Evolutionary conservation across 2,888 invertebrate genomes (phyloP).

Genomic region (Cerastis rubricosa): DNA sequence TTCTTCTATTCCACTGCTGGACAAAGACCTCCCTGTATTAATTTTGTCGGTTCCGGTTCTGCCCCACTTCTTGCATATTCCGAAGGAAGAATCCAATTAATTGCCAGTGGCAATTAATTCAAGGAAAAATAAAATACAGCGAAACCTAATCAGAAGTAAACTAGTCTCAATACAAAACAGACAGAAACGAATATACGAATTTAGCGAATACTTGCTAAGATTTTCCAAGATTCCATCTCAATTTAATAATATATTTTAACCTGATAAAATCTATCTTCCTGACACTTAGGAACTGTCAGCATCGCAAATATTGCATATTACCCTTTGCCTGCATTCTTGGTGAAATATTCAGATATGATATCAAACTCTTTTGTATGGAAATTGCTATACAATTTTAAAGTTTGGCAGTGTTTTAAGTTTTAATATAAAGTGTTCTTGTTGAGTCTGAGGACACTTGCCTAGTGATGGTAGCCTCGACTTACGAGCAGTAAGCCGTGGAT

Average conservation of each 20-base stretch:
- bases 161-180: background rate
- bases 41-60: too few species aligned
- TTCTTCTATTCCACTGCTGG: background rate
- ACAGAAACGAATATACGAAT: slow-evolving; percentile 2
- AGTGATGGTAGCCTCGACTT: too few species aligned
- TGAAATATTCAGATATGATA: slow-evolving; percentile 37
- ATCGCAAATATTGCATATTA: slow-evolving; percentile 23
- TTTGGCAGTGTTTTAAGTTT: background rate
- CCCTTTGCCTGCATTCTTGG: slow-evolving; percentile 17
- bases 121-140: background rate
- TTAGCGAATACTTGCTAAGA: slow-evolving; percentile 8
- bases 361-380: slow-evolving; percentile 15
- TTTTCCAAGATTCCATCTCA: slow-evolving; percentile 15
- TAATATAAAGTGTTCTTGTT: background rate
- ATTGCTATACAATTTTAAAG: background rate
- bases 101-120: background rate
- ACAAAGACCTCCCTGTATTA: background rate
- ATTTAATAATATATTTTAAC: slow-evolving; percentile 50
- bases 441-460: too few species aligned
- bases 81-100: background rate
- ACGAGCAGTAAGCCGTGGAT: too few species aligned
- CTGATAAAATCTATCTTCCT: slow-evolving; percentile 39
- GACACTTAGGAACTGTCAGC: slow-evolving; percentile 51
- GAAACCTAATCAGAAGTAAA: background rate
- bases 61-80: background rate